These are phyloP conservation scores for Elaphurus davidianus DNA, from an alignment of 2,113 vertebrate species.

Conservation along the genomic window DNA sequence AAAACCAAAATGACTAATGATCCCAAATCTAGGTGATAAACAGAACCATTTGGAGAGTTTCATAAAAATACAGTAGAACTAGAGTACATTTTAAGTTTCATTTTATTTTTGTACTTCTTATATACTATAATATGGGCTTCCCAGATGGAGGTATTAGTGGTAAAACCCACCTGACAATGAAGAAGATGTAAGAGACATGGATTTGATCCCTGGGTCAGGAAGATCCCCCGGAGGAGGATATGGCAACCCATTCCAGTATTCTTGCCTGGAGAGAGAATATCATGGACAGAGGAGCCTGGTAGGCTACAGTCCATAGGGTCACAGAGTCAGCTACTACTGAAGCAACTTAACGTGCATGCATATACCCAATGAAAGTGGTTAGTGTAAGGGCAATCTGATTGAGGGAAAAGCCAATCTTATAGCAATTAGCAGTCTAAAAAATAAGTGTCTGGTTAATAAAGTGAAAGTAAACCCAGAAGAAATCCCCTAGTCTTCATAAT, in stretches of 20 bases:
- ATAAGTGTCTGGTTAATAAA: background rate
- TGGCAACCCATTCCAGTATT: background rate
- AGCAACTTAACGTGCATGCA: background rate
- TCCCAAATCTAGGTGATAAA: background rate
- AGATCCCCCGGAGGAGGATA: background rate
- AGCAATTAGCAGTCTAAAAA: background rate
- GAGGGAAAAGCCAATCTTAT: background rate
- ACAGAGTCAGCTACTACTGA: background rate
- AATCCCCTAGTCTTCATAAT: background rate
- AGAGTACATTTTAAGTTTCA: background rate
- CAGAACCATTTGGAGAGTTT: background rate
- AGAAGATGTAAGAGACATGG: background rate
- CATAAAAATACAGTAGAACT: background rate
- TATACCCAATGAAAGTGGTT: background rate
- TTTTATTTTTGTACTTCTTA: background rate
- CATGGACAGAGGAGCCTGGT: background rate
- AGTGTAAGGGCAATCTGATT: background rate
- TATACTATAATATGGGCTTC: background rate
- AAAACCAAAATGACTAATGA: background rate
- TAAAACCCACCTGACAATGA: background rate
- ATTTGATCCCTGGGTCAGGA: background rate
- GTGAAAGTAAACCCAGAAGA: background rate
- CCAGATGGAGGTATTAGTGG: background rate
- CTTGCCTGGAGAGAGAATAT: background rate
- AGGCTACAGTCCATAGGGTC: background rate